Evolutionary conservation across 2,113 vertebrate species (phyloP).

Genomic region (Erpornis zantholeuca): DNA sequence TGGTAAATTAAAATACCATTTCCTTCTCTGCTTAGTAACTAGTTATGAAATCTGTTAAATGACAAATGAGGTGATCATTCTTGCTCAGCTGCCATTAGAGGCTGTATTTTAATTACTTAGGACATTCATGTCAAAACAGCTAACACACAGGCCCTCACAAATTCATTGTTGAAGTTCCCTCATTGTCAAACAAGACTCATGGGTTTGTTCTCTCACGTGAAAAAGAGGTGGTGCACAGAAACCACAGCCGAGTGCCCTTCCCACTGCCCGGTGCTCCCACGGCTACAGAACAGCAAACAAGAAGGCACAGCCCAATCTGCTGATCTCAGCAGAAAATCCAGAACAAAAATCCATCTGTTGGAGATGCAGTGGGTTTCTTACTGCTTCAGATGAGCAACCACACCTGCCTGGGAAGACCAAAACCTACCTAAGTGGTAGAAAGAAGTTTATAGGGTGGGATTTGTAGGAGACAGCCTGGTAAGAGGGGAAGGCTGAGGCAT

Average conservation of each 20-base stretch:
- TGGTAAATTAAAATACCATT: background rate
- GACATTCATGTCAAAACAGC: background rate
- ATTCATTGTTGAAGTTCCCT: background rate
- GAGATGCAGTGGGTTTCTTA: background rate
- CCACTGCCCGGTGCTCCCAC: background rate
- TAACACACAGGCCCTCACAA: background rate
- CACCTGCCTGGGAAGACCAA: background rate
- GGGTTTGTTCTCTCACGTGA: background rate
- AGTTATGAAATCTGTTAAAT: constrained; percentile 1
- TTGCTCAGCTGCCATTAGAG: background rate
- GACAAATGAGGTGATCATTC: background rate
- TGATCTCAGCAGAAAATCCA: background rate
- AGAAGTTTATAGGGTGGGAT: background rate
- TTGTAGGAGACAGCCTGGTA: background rate
- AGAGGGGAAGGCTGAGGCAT: background rate
- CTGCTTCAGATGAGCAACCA: background rate
- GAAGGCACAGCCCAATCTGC: background rate
- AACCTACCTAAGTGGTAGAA: background rate
- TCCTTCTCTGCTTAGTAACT: constrained; percentile 6
- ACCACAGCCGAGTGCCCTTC: background rate
- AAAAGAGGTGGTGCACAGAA: background rate
- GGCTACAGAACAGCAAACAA: background rate
- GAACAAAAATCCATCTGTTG: background rate
- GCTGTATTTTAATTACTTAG: background rate
- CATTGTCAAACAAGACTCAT: background rate